Base-by-base conservation (phyloP, 2,888 invertebrate genomes). In the Lepidocyrtinus sp. region DNA sequence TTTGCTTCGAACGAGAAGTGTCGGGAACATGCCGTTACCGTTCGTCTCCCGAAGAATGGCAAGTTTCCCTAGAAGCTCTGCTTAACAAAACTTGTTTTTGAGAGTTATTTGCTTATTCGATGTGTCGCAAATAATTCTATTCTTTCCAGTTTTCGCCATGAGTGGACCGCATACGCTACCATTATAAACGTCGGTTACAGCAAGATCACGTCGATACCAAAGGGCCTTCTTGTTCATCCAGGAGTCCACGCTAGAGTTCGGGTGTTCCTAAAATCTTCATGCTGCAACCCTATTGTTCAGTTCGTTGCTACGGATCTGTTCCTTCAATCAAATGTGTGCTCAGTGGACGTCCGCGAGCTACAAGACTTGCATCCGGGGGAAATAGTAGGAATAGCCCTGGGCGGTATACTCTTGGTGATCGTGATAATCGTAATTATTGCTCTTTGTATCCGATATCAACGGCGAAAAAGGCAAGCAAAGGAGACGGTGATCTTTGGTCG, bases 151-250 rank as follows among this genome's bases (percentile, higher is more conserved):
- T 84, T 84, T 61, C 80, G 80, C 0, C 83, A 84, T 27, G 84
- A 86, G 22, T 86, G 86, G 86, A 86, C 85, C 0, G 86, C 85
- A 2, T 84, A 86, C 61, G 85, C 86, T 27, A 86, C 85, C 0
- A 79, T 86, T 55, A 73, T 84, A 12, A 86, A 79, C 45, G n/a
- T 46, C 46, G 82, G 83, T 63, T 65, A 69, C 63, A 81, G 77
- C 59, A 81, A 79, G 26, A 75, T 86, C 9, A 79, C 83, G 1
- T 86, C 86, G 0, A 68, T 84, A n/a, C 86, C 86, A 0, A 80
- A 77, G 24, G 86, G 85, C 12, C 75, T 86, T 1, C 50, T 71
- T 5, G 79, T 83, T 15, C 9, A 69, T 24, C 84, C 83, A 1
- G 81, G 77, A 12, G 70, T 61, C 24, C 83, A 82, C 27, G 82